Percentiles rank a stretch among this genome's conserved stretches.
These are phyloP conservation scores for Epinephelus moara DNA, from an alignment of 2,113 vertebrate genomes.

Conservation along the genomic window DNA sequence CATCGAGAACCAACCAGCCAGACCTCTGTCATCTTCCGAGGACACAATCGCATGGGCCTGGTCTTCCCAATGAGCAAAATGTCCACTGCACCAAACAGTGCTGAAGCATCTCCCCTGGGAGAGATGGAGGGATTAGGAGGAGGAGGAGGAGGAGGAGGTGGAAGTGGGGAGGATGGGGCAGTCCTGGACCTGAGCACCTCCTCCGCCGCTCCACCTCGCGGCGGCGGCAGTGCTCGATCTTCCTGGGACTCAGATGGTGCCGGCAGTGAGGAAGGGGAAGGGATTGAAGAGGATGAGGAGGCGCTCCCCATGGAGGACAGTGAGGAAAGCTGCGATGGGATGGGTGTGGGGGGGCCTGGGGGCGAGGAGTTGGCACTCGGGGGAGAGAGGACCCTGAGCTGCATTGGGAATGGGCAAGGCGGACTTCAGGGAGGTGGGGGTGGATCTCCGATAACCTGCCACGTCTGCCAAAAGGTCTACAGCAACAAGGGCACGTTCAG, in stretches of 20 bases:
- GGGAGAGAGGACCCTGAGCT: conserved; percentile 83
- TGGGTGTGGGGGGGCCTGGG: conserved; percentile 69
- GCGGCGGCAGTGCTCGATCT: conserved; percentile 85
- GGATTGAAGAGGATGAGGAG: conserved; percentile 79
- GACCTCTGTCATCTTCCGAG: conserved; percentile 93
- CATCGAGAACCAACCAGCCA: conserved; percentile 85
- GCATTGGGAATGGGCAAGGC: conserved; percentile 72
- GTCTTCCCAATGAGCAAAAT: conserved; percentile 91
- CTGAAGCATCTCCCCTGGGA: conserved; percentile 68
- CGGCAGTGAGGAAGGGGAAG: conserved; percentile 89
- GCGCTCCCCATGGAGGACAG: conserved; percentile 84
- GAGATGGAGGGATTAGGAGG: conserved; percentile 63
- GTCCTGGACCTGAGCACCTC: conserved; percentile 95
- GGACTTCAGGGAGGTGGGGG: conserved; percentile 75
- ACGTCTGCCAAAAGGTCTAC: conserved; percentile 96
- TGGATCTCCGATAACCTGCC: conserved; percentile 92
- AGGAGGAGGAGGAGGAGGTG: conserved; percentile 25
- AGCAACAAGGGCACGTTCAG: conserved; percentile 98
- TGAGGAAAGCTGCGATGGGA: conserved; percentile 90
- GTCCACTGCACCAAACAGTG: conserved; percentile 76
- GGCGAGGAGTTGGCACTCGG: conserved; percentile 80
- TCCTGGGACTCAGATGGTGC: conserved; percentile 94
- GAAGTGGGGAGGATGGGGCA: conserved; percentile 84
- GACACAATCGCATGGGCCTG: conserved; percentile 90
- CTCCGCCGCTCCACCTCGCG: conserved; percentile 77